Base-by-base conservation (phyloP, 2,113 vertebrate genomes). In the Dicentrarchus labrax region DNA sequence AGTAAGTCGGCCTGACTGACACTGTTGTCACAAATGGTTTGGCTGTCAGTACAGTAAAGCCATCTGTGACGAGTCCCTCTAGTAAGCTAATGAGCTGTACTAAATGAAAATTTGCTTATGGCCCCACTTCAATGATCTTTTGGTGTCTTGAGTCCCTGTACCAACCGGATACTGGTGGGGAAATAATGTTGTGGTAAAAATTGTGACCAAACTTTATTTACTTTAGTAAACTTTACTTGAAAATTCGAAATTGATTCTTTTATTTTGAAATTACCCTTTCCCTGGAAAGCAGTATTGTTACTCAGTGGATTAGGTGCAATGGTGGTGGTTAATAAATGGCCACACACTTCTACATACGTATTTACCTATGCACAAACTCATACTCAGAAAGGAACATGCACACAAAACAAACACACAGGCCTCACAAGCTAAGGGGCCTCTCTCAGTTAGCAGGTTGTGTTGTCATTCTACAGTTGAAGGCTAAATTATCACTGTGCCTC, bases 1-100 rank as follows among this genome's bases (percentile, higher is more conserved):
- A 93, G 95, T 96, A 93, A 93, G 93, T 87, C 76, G 83, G 87
- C 68, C 51, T 73, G 70, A 19, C 60, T 65, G 74, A 60, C 13
- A 19, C 2, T 11, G 30, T 67, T 69, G 39, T 80, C 13, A 73
- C 39, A 78, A 86, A 77, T 60, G 48, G 64, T 85, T 78, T 83
- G 64, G 38, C 47, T 38, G 39, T 64, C 70, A n/a, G 60, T 22
- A 43, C 56, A 21, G 73, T 24, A 39, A 64, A 75, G 77, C 74
- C 10, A 70, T 61, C 51, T 82, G 78, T 57, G 64, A 76, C 54
- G 41, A 43, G 45, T 80, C 65, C 39, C 68, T 56, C 22, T 76
- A 22, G 69, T 72, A 39, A 60, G 39, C 50, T 72, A 76, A 82
- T 86, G 50, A 84, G 65, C 59, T 62, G 64, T 53, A 77, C 61